Evolutionary conservation across 2,797 vertebrate genomes (phyloP), one percentile per base, ranked within the genome.

Genomic region (Echeneis naucrates): DNA sequence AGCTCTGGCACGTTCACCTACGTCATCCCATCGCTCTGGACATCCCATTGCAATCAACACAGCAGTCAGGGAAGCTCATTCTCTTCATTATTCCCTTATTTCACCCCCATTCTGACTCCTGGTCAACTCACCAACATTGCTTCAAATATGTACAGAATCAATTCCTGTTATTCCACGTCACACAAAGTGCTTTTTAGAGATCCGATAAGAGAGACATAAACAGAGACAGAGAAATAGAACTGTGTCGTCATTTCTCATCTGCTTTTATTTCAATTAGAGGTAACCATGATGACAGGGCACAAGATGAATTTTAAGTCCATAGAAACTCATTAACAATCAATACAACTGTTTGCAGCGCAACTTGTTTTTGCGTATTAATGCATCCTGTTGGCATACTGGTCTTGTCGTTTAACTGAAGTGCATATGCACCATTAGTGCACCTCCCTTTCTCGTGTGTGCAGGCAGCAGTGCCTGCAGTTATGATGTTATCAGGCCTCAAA

Each of bases 211-310:
- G n/a, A 17, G 37, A 33, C 24, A 53, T 21, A 58, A 69, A 77
- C 24, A 42, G 33, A 74, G 50, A 53, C 12, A 16, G 21, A 73
- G 10, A 62, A 38, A 63, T 10, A 27, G n/a, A n/a, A 64, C 47
- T 21, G 32, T 47, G 48, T 33, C 47, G 8, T 71, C 37, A 55
- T 65, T 67, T 67, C 68, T 75, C 30, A 52, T 77, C 38, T 44
- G 8, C 54, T 66, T 76, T 62, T 35, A 32, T 81, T 76, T 75
- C 86, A 80, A 86, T 90, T 85, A 81, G 75, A 78, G 42, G 45
- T 59, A 59, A 37, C 76, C 32, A 52, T 55, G 48, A 82, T 78
- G 72, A 82, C 81, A 32, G 52, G 1, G 71, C 72, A 81, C 40
- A 70, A 86, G 78, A 72, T 19, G 0, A 84, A 75, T 59, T 57